Evolutionary conservation across 2,113 vertebrate species (phyloP), one percentile per base, ranked within the genome.

Genomic region (Cyanoramphus novaezelandiae): DNA sequence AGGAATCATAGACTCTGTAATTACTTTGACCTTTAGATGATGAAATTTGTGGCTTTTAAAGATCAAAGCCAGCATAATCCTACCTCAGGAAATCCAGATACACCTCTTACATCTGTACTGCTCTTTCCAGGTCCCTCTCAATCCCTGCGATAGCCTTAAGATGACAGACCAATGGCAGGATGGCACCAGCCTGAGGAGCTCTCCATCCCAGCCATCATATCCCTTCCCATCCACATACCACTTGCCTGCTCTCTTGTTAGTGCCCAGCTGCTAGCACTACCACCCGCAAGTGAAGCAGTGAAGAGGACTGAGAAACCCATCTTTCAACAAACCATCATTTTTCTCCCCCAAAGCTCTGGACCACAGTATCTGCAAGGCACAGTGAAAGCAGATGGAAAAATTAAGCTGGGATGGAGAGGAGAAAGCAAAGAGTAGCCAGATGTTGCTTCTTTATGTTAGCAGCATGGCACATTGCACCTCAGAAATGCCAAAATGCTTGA

Each of bases 1-100:
- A 70, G 88, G 76, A 92, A 90, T 86, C 19, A 3, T 23, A 88
- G 79, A 57, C 55, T 65, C 67, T 37, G 31, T 72, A 94, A 95
- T 92, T 57, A 83, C 64, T 86, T 69, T 92, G 76, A 96, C 88
- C 59, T 86, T 93, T 62, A 88, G 46, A 49, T 94, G 82, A 88
- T 65, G 52, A 91, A 53, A 84, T 77, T 46, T 86, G 44, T 39
- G 35, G 82, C 64, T 84, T 95, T 82, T 63, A 82, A 13, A 81
- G 43, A 65, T 63, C 0, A 0, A 69, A 4, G 4, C 37, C 50
- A 62, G 88, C 50, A 82, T 52, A 82, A 29, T 80, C 37, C 46
- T 28, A n/a, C 35, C 55, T 82, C 37, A 29, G 46, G 52, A 91
- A 89, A 84, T 59, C n/a, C 43, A 18, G 49, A 65, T 16, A 69